Base-by-base conservation (phyloP, 1,140 invertebrate genomes). In the Ceratoteleas bidentatus region DNA sequence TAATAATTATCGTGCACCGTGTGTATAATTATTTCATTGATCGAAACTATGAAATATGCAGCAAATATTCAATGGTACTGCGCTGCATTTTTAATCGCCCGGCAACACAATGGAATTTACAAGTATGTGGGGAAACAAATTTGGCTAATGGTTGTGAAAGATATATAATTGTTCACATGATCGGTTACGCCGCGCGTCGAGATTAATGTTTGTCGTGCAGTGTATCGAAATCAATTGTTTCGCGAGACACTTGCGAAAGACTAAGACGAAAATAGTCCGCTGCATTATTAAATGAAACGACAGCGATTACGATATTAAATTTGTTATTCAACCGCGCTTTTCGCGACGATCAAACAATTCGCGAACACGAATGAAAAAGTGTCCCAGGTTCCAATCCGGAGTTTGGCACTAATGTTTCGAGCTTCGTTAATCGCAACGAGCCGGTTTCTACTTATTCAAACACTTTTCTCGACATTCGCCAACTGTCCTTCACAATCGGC, bases 1-100 rank as follows among this genome's bases (percentile, higher is more conserved):
- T 52, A 64, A 50, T 64, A 38, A 64, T 52, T n/a, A 40, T 64
- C 10, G 38, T 40, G 10, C 14, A 1, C 2, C 6, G 38, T 40
- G 13, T 40, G 52, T 40, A 52, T 11, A 64, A 62, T 50, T 36
- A 62, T 49, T 11, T 62, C 34, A 50, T 36, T 50, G 45, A 36
- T 36, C 8, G 24, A 11, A 43, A 15, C 10, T 14, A 58, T 58
- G 16, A 58, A 58, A 58, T 34, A 45, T 45, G 33, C 14, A 43
- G 14, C 14, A 40, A 10, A 34, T 54, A n/a, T 54, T 54, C 11
- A 54, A 40, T 8, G 6, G 38, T 24, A 24, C 24, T 1, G 38
- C 11, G 8, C 8, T 40, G 38, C 38, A 40, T 40, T 40, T 40
- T 40, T 40, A 40, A 40, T 24, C 8, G 38, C 11, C 38, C 38